A percentile compares a stretch with the other conserved stretches of the same genome.
Evolutionary conservation across 2,113 vertebrate genomes (phyloP).

Genomic region (Zosterops pallidus): DNA sequence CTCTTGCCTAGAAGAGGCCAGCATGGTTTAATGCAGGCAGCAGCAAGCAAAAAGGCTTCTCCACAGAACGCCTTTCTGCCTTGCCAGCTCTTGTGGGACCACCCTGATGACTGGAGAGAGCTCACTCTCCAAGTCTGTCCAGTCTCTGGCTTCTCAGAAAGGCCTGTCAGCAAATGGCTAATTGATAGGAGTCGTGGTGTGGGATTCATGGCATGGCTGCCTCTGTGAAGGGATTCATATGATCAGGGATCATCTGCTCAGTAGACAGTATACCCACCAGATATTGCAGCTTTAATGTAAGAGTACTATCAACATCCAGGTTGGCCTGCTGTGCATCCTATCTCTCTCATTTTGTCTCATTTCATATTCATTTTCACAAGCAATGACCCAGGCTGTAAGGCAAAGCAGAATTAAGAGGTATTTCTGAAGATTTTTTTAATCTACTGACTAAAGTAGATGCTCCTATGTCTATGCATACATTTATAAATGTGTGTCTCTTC

Average conservation of each 20-base stretch:
- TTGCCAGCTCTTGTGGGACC: neutral
- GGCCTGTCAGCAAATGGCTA: neutral
- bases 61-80: neutral
- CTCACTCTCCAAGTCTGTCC: neutral
- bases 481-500: neutral
- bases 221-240: rapidly evolving
- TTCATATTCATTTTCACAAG: neutral
- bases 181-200: neutral
- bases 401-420: neutral
- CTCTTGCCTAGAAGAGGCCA: neutral
- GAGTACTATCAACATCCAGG: neutral
- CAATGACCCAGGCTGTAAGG: neutral
- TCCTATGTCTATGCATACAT: neutral
- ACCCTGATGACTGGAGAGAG: neutral
- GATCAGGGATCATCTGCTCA: neutral
- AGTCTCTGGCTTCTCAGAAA: neutral
- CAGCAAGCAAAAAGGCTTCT: neutral
- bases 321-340: neutral
- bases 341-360: neutral
- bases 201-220: neutral
- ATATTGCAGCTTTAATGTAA: neutral
- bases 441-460: neutral
- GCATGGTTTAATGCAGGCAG: neutral
- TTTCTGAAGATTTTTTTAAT: neutral
- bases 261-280: neutral